Evolutionary conservation across 2,888 invertebrate genomes (phyloP).

Genomic region (Nemoura dubitans): DNA sequence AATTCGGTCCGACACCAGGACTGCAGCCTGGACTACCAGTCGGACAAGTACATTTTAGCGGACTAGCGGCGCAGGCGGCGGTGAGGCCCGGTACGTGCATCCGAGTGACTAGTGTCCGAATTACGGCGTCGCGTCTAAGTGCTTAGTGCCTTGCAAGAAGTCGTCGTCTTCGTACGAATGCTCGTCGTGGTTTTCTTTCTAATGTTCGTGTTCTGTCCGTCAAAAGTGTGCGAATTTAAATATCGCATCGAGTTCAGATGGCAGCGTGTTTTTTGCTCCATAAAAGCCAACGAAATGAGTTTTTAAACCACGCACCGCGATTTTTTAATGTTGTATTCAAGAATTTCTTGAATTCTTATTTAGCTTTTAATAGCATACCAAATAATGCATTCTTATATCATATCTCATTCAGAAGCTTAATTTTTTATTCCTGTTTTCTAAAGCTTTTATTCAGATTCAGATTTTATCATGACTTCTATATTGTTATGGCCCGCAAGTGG

Average conservation of each 20-base stretch:
- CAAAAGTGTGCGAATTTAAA: not conserved
- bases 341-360: not conserved
- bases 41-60: conserved; percentile 48
- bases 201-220: conserved; percentile 15
- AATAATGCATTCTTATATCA: conserved; percentile 8
- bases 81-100: not conserved
- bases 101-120: not conserved
- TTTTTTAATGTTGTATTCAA: not conserved
- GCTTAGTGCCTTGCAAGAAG: conserved; percentile 34
- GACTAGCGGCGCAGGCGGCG: not conserved
- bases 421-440: conserved; percentile 17
- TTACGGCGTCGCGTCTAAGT: not conserved
- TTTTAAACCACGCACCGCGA: not conserved
- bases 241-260: not conserved
- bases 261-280: not conserved
- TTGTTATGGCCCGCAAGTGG: not conserved
- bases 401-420: not conserved
- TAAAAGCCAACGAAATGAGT: not conserved
- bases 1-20: conserved; percentile 51
- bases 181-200: not conserved
- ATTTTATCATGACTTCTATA: not conserved
- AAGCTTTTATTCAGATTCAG: not conserved
- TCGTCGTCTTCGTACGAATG: conserved; percentile 2
- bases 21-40: conserved; percentile 51
- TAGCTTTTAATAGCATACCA: conserved; percentile 4